Conservation (phyloP, 2,113 vertebrate genomes). For the Serilophus lunatus region DNA sequence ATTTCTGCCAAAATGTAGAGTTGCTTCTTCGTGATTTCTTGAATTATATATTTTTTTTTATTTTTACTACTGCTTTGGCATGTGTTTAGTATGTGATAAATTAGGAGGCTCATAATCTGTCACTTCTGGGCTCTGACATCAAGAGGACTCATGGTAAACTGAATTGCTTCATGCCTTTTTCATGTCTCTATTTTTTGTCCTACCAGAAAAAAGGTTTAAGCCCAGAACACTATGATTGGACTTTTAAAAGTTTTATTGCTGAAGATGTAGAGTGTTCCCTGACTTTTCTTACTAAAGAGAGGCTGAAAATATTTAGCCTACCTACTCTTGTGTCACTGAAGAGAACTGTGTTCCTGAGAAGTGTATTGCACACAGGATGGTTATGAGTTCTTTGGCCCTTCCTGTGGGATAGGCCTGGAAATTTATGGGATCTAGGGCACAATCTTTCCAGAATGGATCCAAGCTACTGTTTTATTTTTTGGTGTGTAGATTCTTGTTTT, state of each 20-base stretch:
- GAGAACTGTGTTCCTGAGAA: background rate
- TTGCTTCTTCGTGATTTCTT: background rate
- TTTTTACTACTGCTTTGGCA: background rate
- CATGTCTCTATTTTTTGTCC: background rate
- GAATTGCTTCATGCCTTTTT: background rate
- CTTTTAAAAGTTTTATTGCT: background rate
- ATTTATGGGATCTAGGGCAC: background rate
- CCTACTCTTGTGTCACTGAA: background rate
- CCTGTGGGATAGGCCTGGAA: background rate
- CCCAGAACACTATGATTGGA: background rate
- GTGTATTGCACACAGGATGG: background rate
- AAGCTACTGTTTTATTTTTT: background rate
- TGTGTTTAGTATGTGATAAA: background rate
- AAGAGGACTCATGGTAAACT: rapidly evolving
- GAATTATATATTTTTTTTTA: background rate
- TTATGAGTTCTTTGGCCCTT: background rate
- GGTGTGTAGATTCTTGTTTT: background rate
- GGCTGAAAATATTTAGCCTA: background rate
- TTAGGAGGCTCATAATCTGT: background rate
- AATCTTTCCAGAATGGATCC: background rate
- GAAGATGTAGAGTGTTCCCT: background rate
- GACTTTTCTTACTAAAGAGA: background rate
- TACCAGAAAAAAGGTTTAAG: background rate
- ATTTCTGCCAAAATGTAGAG: background rate
- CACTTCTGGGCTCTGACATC: background rate